Evolutionary conservation across 2,113 vertebrate genomes (phyloP), one percentile per base, ranked within the genome.

Genomic region (Etheostoma spectabile): DNA sequence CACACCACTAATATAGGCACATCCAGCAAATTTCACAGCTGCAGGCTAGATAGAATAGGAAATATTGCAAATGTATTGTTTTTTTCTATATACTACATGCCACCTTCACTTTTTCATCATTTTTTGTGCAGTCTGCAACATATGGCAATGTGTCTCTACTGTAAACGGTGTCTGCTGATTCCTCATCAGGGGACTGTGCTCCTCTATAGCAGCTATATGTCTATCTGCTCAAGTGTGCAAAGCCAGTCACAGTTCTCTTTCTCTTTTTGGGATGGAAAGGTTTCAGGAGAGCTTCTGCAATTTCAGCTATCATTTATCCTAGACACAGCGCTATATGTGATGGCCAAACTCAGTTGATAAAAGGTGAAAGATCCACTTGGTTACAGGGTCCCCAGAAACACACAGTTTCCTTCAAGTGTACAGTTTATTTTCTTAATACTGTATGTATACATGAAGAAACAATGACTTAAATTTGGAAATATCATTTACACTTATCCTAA

Each of bases 11-110:
- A 85, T 85, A 62, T 24, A 66, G 69, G 86, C 65, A 64, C 73
- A 88, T 87, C 84, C 74, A 85, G 82, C 82, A 72, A 66, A 85
- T 89, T 91, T 90, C 80, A 81, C 81, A 75, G 88, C 81, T 51
- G 11, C 69, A 57, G 70, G 66, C 64, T 7, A 69, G 69, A 74
- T 66, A 57, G 68, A 45, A 75, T 56, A n/a, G 35, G 42, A 53
- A 68, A 82, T 74, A 77, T 81, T 74, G 49, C 38, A 51, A 88
- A 88, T 85, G 60, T 72, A 68, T 61, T 3, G 64, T 75, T 73
- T 77, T 77, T 74, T 46, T 4, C 15, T 13, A 8, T 77, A 83
- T 74, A 69, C 45, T 55, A 64, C 64, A 66, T 74, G 63, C 77
- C 61, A 55, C 74, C 16, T 64, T 83, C 82, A 63, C 55, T 75